These are phyloP conservation scores for Euura lappo DNA, from an alignment of 1,140 invertebrate species.

Conservation along the genomic window DNA sequence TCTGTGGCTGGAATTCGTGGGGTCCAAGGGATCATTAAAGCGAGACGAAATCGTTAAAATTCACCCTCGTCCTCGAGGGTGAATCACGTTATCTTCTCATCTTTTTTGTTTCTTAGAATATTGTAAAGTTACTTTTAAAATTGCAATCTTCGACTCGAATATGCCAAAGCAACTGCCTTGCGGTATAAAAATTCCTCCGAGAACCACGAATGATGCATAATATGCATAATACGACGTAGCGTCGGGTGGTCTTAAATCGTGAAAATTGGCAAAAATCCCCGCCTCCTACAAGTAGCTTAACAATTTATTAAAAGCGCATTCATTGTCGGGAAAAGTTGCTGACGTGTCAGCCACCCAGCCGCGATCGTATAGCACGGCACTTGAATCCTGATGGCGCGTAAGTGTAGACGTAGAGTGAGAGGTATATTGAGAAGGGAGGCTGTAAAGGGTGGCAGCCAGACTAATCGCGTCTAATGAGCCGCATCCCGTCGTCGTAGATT, in stretches of 20 bases:
- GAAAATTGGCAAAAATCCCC: background rate
- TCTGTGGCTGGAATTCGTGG: background rate
- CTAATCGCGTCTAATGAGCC: conserved; percentile 50
- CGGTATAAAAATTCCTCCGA: too few relatives aligned
- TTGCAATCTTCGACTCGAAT: too few relatives aligned
- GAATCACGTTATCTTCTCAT: background rate
- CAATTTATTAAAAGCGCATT: conserved; percentile 58
- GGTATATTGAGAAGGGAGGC: conserved; percentile 25
- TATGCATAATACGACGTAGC: too few relatives aligned
- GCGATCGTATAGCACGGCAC: conserved; percentile 12
- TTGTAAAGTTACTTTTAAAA: too few relatives aligned
- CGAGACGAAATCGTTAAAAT: background rate
- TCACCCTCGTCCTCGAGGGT: background rate
- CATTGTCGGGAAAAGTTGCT: conserved; percentile 47
- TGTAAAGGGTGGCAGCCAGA: conserved; percentile 31
- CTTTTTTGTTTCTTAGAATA: background rate
- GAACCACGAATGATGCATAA: too few relatives aligned
- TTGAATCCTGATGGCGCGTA: conserved; percentile 21
- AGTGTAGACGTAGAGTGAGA: conserved; percentile 13
- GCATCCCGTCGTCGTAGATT: conserved; percentile 39
- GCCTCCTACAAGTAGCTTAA: conserved; percentile 15
- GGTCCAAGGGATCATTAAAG: background rate
- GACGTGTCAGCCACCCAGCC: conserved; percentile 33
- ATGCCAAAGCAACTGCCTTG: too few relatives aligned
- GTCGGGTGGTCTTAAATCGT: background rate